Percentiles rank a stretch among this genome's conserved stretches.
Conservation (phyloP, 2,113 vertebrate genomes). For the Donacobius atricapilla region DNA sequence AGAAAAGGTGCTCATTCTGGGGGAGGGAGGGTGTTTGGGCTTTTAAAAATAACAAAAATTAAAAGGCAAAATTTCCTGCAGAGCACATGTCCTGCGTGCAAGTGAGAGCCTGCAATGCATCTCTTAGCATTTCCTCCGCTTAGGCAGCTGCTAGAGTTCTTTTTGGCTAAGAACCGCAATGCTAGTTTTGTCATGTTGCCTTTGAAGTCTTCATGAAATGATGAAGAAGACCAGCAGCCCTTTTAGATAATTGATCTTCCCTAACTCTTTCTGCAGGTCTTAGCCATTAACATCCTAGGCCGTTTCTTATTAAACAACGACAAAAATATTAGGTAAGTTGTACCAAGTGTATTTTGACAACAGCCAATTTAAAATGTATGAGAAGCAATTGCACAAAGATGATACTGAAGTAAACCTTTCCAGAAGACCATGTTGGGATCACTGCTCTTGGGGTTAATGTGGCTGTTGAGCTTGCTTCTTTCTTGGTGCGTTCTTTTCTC, state of each 20-base stretch:
- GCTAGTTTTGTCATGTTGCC: background rate
- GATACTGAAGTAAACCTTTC: background rate
- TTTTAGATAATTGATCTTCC: background rate
- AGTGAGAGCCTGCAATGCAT: background rate
- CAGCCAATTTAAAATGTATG: background rate
- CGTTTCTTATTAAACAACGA: slow-evolving; percentile 98
- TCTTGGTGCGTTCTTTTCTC: background rate
- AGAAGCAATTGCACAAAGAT: background rate
- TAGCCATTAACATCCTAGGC: slow-evolving; percentile 98
- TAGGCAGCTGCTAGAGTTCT: background rate
- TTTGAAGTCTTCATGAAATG: background rate
- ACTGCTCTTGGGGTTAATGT: background rate
- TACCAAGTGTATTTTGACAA: background rate
- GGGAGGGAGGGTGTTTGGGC: too few species aligned
- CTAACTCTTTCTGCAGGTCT: slow-evolving; percentile 79
- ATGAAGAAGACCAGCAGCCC: background rate
- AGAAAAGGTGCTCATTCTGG: background rate
- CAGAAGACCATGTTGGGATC: background rate
- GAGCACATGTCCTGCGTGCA: background rate
- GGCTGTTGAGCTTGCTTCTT: background rate
- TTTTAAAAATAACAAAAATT: background rate
- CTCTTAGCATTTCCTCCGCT: background rate
- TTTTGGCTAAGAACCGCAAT: background rate
- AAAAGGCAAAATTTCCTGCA: background rate
- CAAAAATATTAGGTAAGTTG: slow-evolving; percentile 93